Conservation (phyloP, 30 jellyfish, hydroid and myxozoan genomes). For the Pseudorhiza aurosa region DNA sequence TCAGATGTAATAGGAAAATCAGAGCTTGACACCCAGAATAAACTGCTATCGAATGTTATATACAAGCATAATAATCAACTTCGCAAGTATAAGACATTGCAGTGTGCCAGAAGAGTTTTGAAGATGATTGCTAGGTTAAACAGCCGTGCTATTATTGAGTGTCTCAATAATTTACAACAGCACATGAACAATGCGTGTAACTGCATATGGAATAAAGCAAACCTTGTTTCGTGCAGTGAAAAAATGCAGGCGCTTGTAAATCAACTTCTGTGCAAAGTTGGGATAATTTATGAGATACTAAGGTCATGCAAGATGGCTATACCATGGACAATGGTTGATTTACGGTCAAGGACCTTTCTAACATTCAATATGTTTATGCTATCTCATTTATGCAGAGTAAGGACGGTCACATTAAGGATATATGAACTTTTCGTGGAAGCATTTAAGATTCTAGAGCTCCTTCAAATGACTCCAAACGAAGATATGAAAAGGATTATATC, state of each 20-base stretch:
- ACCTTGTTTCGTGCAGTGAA: slow-evolving; percentile 1
- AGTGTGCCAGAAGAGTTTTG: slow-evolving; percentile 19
- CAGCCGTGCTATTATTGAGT: background rate
- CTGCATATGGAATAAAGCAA: slow-evolving; percentile 8
- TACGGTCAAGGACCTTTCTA: slow-evolving; percentile 3
- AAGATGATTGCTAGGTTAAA: slow-evolving; percentile 14
- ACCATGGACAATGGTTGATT: background rate
- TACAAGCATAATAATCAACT: slow-evolving; percentile 39
- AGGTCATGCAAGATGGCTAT: slow-evolving; percentile 2
- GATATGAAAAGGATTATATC: background rate
- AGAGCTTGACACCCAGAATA: background rate
- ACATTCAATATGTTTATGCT: slow-evolving; percentile 8
- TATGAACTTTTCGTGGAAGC: background rate
- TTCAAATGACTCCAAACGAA: background rate
- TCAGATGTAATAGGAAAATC: background rate
- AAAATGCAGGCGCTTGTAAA: background rate
- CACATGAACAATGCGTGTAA: background rate
- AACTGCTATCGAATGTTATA: background rate
- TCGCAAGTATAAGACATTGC: slow-evolving; percentile 26
- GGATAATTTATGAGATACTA: background rate
- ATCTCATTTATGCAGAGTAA: slow-evolving; percentile 6
- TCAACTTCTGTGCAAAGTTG: background rate
- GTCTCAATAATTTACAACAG: background rate
- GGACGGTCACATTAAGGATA: background rate
- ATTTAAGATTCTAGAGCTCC: background rate